Conservation (phyloP, 2,797 vertebrate genomes). For the Platalea minor region DNA sequence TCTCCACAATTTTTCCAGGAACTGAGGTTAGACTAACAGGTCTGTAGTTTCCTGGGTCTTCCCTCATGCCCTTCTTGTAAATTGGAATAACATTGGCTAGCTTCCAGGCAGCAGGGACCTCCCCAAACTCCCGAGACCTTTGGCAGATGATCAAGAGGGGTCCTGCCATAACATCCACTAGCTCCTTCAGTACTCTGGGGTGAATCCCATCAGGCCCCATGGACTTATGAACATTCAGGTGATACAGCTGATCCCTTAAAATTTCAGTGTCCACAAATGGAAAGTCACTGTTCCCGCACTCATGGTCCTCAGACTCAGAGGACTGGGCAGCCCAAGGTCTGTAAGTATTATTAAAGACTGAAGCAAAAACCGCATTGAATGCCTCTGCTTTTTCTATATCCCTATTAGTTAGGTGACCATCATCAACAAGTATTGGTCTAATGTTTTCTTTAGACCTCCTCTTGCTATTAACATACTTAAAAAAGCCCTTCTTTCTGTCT, state of each 20-base stretch:
- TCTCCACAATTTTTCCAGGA: background rate
- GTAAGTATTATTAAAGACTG: background rate
- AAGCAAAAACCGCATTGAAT: background rate
- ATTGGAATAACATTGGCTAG: background rate
- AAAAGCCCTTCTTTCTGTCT: background rate
- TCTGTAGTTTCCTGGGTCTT: background rate
- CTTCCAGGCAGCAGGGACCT: background rate
- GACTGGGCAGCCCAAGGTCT: background rate
- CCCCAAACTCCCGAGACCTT: background rate
- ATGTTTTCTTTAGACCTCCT: background rate
- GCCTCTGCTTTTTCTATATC: background rate
- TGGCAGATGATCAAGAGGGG: background rate
- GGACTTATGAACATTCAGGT: too few relatives aligned
- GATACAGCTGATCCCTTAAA: background rate
- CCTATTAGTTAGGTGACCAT: background rate
- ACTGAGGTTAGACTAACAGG: background rate
- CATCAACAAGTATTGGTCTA: background rate
- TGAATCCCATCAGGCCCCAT: background rate
- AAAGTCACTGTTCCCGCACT: background rate
- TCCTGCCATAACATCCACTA: background rate
- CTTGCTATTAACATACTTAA: background rate
- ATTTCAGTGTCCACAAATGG: background rate
- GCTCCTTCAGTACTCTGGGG: background rate
- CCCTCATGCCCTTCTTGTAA: background rate
- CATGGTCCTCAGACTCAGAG: background rate